phyloP scores from a whole-genome alignment of 1,140 invertebrate species.

The Asobara japonica region DNA sequence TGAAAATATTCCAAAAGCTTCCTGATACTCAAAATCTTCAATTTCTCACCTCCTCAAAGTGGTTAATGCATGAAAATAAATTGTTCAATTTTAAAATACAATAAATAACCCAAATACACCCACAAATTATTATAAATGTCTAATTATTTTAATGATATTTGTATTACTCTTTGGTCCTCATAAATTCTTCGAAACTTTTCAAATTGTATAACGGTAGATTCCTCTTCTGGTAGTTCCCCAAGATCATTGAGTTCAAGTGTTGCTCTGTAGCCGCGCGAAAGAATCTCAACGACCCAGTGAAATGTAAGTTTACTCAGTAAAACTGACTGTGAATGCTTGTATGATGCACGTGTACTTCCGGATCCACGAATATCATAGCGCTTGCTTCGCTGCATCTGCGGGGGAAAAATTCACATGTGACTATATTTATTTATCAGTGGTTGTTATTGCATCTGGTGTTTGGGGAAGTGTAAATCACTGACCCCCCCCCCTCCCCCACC shows the following conservation, averaged over 20 bases:
- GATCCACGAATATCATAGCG: slow-evolving; percentile 35
- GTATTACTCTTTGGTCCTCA: slow-evolving; percentile 61
- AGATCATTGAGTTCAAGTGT: slow-evolving; percentile 77
- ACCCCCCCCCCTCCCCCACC: not conserved
- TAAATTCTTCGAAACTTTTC: slow-evolving; percentile 68
- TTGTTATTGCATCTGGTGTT: slow-evolving; percentile 34
- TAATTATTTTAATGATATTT: not conserved
- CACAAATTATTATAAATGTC: slow-evolving; percentile 19
- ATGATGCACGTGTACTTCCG: slow-evolving; percentile 34
- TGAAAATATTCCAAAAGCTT: not conserved
- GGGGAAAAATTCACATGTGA: slow-evolving; percentile 24
- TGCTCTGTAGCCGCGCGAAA: slow-evolving; percentile 73
- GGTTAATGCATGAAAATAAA: not conserved
- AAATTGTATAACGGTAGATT: slow-evolving; percentile 68
- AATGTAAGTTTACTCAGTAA: slow-evolving; percentile 73
- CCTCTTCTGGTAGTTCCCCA: slow-evolving; percentile 75
- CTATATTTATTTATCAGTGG: slow-evolving; percentile 38
- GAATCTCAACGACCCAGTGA: slow-evolving; percentile 78
- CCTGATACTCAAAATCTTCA: not conserved
- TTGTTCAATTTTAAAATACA: not conserved
- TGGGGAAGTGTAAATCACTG: slow-evolving; percentile 9
- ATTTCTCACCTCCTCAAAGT: not conserved
- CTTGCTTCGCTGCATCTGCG: slow-evolving; percentile 45
- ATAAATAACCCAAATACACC: too few species aligned
- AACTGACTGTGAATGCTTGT: slow-evolving; percentile 41